Evolutionary conservation across 2,888 invertebrate species (phyloP).

Genomic region (Chironomus riparius): DNA sequence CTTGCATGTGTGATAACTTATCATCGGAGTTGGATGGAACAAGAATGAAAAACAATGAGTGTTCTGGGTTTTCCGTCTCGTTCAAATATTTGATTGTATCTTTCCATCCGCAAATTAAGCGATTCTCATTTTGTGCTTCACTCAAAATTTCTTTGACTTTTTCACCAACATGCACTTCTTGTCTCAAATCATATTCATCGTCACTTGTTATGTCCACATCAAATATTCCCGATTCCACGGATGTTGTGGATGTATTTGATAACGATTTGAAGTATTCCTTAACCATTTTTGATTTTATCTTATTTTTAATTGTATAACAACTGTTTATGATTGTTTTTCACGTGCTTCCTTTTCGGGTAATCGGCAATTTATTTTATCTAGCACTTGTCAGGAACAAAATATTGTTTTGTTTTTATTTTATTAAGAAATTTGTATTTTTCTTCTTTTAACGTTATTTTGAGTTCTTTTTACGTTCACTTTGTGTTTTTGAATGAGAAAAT

Average conservation of each 20-base stretch:
- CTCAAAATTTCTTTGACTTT: conserved; percentile 38
- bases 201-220: neutral
- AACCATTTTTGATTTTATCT: conserved; percentile 3
- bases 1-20: conserved; percentile 68
- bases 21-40: conserved; percentile 60
- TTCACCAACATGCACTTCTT: conserved; percentile 33
- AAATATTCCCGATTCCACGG: conserved; percentile 14
- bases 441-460: neutral
- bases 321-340: neutral
- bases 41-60: conserved; percentile 59
- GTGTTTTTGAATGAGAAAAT: conserved; percentile 4
- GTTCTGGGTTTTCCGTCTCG: conserved; percentile 43
- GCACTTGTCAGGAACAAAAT: neutral
- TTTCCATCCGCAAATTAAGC: conserved; percentile 41
- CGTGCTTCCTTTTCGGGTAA: too few species aligned
- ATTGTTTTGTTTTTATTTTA: neutral
- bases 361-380: neutral
- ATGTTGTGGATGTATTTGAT: conserved; percentile 16
- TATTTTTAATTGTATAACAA: too few species aligned
- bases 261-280: conserved; percentile 15
- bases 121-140: conserved; percentile 39
- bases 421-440: neutral
- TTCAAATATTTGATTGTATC: conserved; percentile 36
- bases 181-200: neutral
- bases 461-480: neutral